Conservation (phyloP, 2,888 invertebrate genomes). For the Cynaeus angustus region DNA sequence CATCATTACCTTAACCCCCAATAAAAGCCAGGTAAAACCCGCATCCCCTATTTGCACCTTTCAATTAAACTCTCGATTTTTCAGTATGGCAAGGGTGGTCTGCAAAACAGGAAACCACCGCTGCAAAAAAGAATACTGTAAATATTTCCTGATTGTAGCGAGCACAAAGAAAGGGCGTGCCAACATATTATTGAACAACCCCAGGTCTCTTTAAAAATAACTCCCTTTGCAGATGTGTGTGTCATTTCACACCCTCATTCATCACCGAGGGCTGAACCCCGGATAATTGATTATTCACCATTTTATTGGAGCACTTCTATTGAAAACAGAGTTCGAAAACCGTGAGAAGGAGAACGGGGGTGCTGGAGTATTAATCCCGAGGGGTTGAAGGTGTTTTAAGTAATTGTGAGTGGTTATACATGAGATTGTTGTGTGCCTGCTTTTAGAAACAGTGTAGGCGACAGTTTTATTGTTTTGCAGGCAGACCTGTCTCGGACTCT, state of each 20-base stretch:
- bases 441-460: neutral
- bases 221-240: conserved; percentile 59
- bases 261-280: conserved; percentile 56
- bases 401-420: conserved; percentile 3
- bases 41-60: conserved; percentile 8
- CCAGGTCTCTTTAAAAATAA: conserved; percentile 54
- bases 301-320: conserved; percentile 52
- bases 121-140: conserved; percentile 38
- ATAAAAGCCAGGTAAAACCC: conserved; percentile 27
- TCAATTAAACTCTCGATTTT: conserved; percentile 1
- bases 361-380: neutral
- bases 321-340: conserved; percentile 17
- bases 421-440: neutral
- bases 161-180: conserved; percentile 50
- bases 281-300: conserved; percentile 61
- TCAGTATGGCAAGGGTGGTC: neutral
- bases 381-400: neutral
- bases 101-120: conserved; percentile 43
- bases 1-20: neutral
- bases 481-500: conserved; percentile 2
- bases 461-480: conserved; percentile 1
- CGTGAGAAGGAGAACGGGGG: conserved; percentile 6
- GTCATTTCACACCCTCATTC: conserved; percentile 64
- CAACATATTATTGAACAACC: conserved; percentile 50
- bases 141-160: conserved; percentile 50